Evolutionary conservation across 2,797 vertebrate species (phyloP).

Genomic region (Sebastes trivittatus): DNA sequence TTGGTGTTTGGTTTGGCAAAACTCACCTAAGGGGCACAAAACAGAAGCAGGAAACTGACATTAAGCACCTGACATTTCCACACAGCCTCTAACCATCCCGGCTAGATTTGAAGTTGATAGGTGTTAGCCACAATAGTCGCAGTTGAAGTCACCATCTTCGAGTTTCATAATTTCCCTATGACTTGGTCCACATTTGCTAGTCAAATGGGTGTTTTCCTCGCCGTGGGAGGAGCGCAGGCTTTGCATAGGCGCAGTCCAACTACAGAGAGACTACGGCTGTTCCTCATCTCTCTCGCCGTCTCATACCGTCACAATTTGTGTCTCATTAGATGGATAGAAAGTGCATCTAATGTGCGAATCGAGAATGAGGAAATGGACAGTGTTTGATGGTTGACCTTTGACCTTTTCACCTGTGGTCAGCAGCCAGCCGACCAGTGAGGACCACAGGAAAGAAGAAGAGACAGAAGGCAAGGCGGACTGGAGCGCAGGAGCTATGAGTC

Average conservation of each 20-base stretch:
- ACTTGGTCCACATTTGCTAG: conserved; percentile 76
- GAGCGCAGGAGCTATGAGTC: conserved; percentile 65
- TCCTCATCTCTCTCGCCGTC: conserved; percentile 26
- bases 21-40: not conserved
- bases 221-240: conserved; percentile 60
- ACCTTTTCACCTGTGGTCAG: conserved; percentile 67
- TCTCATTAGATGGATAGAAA: not conserved
- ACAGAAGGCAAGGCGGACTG: conserved; percentile 36
- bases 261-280: conserved; percentile 35
- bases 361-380: not conserved
- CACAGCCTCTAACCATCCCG: not conserved
- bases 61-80: not conserved
- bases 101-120: not conserved
- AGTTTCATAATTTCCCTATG: conserved; percentile 51
- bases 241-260: conserved; percentile 72
- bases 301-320: not conserved
- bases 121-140: not conserved
- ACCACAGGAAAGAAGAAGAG: conserved; percentile 19
- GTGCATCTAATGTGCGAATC: not conserved
- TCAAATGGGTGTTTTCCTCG: conserved; percentile 73
- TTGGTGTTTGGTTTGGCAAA: not conserved
- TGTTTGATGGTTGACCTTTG: conserved; percentile 43
- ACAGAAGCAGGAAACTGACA: not conserved
- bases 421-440: conserved; percentile 55
- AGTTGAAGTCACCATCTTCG: conserved; percentile 1